Percentiles rank a stretch among this genome's conserved stretches.
These are phyloP conservation scores for Drosophila jambulina DNA, from an alignment of 1,140 invertebrate species.

Conservation along the genomic window DNA sequence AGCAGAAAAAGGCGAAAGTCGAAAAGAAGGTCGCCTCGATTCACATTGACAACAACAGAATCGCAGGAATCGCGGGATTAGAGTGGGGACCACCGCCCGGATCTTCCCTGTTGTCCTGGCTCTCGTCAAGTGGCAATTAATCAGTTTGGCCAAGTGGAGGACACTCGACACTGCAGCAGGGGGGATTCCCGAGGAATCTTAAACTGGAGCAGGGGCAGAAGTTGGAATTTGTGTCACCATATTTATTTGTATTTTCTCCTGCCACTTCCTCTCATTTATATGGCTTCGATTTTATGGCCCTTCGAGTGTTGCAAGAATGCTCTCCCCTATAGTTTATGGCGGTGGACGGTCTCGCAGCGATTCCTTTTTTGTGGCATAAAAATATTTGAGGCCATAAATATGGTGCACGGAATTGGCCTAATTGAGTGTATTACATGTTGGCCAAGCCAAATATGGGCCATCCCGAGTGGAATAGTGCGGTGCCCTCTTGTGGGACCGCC, in stretches of 20 bases:
- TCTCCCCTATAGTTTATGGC: slow-evolving; percentile 63
- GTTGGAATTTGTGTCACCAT: slow-evolving; percentile 31
- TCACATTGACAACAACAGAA: slow-evolving; percentile 19
- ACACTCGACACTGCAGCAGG: slow-evolving; percentile 46
- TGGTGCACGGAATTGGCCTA: slow-evolving; percentile 70
- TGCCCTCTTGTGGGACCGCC: slow-evolving; percentile 12
- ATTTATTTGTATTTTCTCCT: slow-evolving; percentile 33
- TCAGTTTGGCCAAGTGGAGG: slow-evolving; percentile 65
- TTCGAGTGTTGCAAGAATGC: slow-evolving; percentile 29
- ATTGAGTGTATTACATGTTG: slow-evolving; percentile 76
- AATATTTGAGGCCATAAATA: slow-evolving; percentile 78
- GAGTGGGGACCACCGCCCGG: slow-evolving; percentile 8
- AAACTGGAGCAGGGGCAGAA: slow-evolving; percentile 11
- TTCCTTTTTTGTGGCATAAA: slow-evolving; percentile 53
- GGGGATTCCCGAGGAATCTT: neutral
- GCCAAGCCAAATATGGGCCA: slow-evolving; percentile 36
- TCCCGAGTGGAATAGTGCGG: slow-evolving; percentile 20
- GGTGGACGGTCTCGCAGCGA: slow-evolving; percentile 33
- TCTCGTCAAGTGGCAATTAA: slow-evolving; percentile 71
- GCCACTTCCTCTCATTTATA: slow-evolving; percentile 64
- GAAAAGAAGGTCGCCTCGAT: slow-evolving; percentile 12
- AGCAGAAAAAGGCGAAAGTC: neutral
- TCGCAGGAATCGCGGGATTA: slow-evolving; percentile 36
- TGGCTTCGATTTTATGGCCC: slow-evolving; percentile 73
- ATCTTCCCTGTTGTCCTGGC: slow-evolving; percentile 22